Percentiles rank a stretch among this genome's conserved stretches.
phyloP scores from a whole-genome alignment of 1,140 invertebrate species.

The Nomia melanderi region DNA sequence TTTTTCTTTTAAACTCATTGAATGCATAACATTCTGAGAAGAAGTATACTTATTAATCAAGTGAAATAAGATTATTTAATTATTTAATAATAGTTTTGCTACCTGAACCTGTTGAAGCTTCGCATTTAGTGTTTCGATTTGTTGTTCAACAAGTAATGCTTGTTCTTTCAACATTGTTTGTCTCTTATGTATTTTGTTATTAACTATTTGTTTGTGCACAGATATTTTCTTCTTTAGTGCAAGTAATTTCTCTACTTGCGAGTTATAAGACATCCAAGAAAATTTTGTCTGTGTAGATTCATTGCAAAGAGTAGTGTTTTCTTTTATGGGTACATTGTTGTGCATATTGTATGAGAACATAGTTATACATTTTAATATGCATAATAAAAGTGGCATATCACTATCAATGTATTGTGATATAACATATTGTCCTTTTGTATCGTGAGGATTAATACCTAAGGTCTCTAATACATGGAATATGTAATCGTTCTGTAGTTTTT shows the following conservation, averaged over 20 bases:
- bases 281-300: slow-evolving; percentile 58
- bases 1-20: slow-evolving; percentile 69
- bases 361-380: slow-evolving; percentile 72
- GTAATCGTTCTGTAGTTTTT: slow-evolving; percentile 76
- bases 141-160: slow-evolving; percentile 67
- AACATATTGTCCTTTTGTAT: slow-evolving; percentile 69
- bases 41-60: background rate
- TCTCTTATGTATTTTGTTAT: slow-evolving; percentile 66
- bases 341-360: slow-evolving; percentile 37
- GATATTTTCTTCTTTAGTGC: slow-evolving; percentile 69
- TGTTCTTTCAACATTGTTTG: slow-evolving; percentile 72
- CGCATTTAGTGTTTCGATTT: slow-evolving; percentile 69
- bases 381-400: slow-evolving; percentile 71
- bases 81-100: slow-evolving; percentile 13
- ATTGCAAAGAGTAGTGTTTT: slow-evolving; percentile 35
- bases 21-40: slow-evolving; percentile 69
- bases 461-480: slow-evolving; percentile 75
- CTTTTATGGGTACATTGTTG: slow-evolving; percentile 19
- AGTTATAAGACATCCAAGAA: slow-evolving; percentile 26
- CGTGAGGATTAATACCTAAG: slow-evolving; percentile 72
- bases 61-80: slow-evolving; percentile 27
- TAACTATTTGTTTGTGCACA: slow-evolving; percentile 72
- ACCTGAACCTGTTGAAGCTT: slow-evolving; percentile 76
- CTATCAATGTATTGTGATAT: slow-evolving; percentile 69
- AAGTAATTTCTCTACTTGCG: slow-evolving; percentile 54